phyloP scores from a whole-genome alignment of 2,888 invertebrate genomes.

The Lapara coniferarum region DNA sequence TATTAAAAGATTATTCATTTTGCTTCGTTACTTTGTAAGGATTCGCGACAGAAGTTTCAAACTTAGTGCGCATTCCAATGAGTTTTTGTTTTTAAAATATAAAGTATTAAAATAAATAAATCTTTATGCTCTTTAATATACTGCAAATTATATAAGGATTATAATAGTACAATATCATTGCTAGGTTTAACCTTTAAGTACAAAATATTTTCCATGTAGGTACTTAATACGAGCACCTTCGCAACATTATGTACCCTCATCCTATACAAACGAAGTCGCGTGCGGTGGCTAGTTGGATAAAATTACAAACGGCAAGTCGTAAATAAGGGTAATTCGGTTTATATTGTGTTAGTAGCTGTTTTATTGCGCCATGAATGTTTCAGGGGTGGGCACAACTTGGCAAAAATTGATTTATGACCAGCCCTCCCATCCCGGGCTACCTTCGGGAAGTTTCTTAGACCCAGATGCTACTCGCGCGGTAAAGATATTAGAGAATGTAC shows the following conservation, averaged over 20 bases:
- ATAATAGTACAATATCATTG: too few relatives aligned
- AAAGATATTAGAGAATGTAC: not conserved
- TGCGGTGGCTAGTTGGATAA: slow-evolving; percentile 14
- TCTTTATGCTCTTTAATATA: too few relatives aligned
- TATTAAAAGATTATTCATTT: too few relatives aligned
- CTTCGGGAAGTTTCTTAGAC: slow-evolving; percentile 2
- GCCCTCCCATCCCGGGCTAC: not conserved
- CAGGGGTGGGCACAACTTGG: slow-evolving; percentile 46
- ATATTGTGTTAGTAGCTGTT: slow-evolving; percentile 25
- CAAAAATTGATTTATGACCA: slow-evolving; percentile 46
- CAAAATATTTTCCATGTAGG: too few relatives aligned
- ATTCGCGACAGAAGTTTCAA: too few relatives aligned
- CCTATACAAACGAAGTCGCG: not conserved
- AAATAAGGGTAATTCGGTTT: slow-evolving; percentile 24
- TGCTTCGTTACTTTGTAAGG: too few relatives aligned
- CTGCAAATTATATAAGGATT: too few relatives aligned
- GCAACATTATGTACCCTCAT: not conserved
- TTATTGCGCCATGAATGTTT: slow-evolving; percentile 52
- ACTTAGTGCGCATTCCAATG: too few relatives aligned
- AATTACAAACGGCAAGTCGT: slow-evolving; percentile 18
- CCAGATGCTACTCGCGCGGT: not conserved
- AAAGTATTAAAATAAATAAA: too few relatives aligned
- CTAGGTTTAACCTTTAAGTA: too few relatives aligned
- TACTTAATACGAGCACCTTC: not conserved
- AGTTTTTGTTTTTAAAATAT: too few relatives aligned